Evolutionary conservation across 1,140 invertebrate species (phyloP).

Genomic region (Pollicipes pollicipes): DNA sequence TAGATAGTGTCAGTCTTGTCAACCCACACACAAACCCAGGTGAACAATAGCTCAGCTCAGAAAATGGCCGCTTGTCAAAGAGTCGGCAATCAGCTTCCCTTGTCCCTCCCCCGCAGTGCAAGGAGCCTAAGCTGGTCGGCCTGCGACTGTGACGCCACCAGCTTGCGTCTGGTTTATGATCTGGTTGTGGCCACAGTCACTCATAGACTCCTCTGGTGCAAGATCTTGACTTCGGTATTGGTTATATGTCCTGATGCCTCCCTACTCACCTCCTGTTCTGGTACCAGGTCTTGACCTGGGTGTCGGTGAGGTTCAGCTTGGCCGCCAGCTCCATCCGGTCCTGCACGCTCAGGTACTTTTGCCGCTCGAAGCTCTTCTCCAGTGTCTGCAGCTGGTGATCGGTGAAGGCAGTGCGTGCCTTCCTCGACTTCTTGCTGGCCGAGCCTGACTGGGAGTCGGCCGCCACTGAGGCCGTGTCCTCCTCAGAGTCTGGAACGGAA

Average conservation of each 20-base stretch:
- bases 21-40: too few relatives aligned
- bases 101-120: too few relatives aligned
- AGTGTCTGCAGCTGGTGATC: constrained; percentile 92
- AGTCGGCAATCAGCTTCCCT: too few relatives aligned
- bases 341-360: constrained; percentile 96
- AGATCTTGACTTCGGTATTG: too few relatives aligned
- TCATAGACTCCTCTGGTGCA: too few relatives aligned
- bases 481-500: constrained; percentile 8
- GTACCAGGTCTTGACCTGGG: constrained; percentile 99
- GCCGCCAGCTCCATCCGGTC: constrained; percentile 95
- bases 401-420: constrained; percentile 94
- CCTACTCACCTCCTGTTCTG: constrained; percentile 80
- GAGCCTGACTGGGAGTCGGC: constrained; percentile 6
- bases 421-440: constrained; percentile 37
- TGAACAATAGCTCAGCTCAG: too few relatives aligned
- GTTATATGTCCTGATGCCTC: neutral
- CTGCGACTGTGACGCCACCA: too few relatives aligned
- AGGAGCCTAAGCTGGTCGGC: too few relatives aligned
- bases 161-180: too few relatives aligned
- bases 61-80: too few relatives aligned
- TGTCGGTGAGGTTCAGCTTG: constrained; percentile 87
- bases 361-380: constrained; percentile 92
- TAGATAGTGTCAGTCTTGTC: too few relatives aligned
- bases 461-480: constrained; percentile 7
- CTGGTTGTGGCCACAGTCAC: too few relatives aligned